Evolutionary conservation across 2,797 vertebrate genomes (phyloP), one percentile per base, ranked within the genome.

Genomic region (Anomalospiza imberbis): DNA sequence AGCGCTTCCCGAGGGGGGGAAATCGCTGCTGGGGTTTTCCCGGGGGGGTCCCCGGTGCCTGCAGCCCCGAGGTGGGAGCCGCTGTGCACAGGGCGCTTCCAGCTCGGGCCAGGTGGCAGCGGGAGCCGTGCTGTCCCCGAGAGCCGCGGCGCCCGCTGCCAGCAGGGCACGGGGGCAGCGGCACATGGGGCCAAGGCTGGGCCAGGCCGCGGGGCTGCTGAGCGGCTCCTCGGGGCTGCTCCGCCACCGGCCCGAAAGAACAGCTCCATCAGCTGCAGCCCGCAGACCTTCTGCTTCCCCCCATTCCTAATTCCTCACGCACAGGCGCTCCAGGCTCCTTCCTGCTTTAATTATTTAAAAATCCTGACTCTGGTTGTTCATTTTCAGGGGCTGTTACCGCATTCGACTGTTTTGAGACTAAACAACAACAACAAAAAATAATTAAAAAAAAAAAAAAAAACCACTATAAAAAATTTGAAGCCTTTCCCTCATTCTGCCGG

Each of bases 401-500:
- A 6, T 81, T 94, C 90, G 76, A 77, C 85, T 93, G 63, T 88
- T 96, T 88, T 58, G 88, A 94, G 86, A 65, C n/a, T 2, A 0
- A 78, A 54, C 9, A 34, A 13, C 58, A 28, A 1, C 13, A 5
- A 17, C 4, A 80, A 24, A 10, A 80, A 19, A 38, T n/a, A n/a
- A n/a, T 36, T 2, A 21, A 57, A 8, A 19, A 17, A 14, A 6
- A 25, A 3, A 16, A 22, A 19, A 17, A 6, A 25, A 3, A 13
- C 1, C 34, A 34, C 54, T 34, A 19, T 24, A 81, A 87, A 63
- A 81, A 72, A 87, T 15, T 32, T 96, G 93, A 96, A 91, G 93
- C 85, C 93, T 96, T 95, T 95, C 97, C 93, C 89, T 97, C 95
- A 97, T 55, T 95, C 93, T 77, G 72, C 82, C 73, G 31, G 84